Percentiles rank a stretch among this genome's conserved stretches.
These are phyloP conservation scores for Marmota monax DNA, from an alignment of 2,113 vertebrate genomes.

Conservation along the genomic window DNA sequence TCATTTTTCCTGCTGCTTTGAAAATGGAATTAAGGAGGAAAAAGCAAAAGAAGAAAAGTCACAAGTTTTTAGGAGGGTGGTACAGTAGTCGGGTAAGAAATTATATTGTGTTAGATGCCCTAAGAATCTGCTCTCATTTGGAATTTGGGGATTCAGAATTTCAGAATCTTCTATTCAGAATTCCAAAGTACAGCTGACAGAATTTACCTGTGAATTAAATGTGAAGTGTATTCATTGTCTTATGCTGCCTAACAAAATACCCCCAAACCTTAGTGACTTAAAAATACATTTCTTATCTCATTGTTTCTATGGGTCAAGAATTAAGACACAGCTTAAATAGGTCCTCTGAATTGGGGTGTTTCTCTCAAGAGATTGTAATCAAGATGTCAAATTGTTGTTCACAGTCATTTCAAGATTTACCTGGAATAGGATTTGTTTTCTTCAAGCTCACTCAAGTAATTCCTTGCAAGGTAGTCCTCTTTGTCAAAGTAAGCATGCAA, in stretches of 20 bases:
- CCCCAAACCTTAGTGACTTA: not conserved
- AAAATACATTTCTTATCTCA: not conserved
- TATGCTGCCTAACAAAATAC: not conserved
- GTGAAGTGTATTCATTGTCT: not conserved
- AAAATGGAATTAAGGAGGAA: not conserved
- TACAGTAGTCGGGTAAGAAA: not conserved
- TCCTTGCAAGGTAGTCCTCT: not conserved
- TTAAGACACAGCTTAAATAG: not conserved
- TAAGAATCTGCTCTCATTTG: not conserved
- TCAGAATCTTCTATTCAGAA: not conserved
- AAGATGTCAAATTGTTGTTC: not conserved
- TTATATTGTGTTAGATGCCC: no score
- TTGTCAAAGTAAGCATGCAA: not conserved
- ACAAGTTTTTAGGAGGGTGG: not conserved
- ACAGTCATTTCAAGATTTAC: not conserved
- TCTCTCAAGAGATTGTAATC: not conserved
- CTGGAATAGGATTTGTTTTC: not conserved
- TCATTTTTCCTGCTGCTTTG: not conserved
- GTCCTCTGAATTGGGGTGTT: not conserved
- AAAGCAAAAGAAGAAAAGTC: not conserved
- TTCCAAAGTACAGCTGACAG: not conserved
- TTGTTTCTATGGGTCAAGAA: not conserved
- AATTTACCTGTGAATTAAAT: not conserved
- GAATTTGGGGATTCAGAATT: conserved; percentile 20
- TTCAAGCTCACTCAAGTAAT: not conserved